Percentiles rank a stretch among this genome's conserved stretches.
Evolutionary conservation across 2,888 invertebrate genomes (phyloP).

Genomic region (Julus scandinavius): DNA sequence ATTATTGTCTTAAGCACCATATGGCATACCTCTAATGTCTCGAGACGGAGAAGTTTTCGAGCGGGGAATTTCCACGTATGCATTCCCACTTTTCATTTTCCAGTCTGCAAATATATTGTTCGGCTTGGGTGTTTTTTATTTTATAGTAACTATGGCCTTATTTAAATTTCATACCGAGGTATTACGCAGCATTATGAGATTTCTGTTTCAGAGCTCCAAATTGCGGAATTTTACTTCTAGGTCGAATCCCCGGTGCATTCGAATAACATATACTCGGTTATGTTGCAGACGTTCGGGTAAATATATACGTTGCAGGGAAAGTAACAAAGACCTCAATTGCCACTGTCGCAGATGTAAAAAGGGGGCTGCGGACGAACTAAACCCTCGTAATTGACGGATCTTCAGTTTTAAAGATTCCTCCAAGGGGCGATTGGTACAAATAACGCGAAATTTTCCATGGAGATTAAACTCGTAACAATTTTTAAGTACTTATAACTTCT

Average conservation of each 20-base stretch:
- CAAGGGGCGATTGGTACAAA: not conserved
- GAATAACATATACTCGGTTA: not conserved
- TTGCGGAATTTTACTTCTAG: not conserved
- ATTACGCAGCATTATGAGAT: not conserved
- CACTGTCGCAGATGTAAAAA: not conserved
- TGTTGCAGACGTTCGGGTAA: not conserved
- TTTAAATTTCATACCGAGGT: not conserved
- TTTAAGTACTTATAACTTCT: too few species aligned
- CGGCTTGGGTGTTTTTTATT: not conserved
- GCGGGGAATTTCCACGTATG: not conserved
- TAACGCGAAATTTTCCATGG: not conserved
- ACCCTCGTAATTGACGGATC: not conserved
- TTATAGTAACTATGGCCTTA: not conserved
- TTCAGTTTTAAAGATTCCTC: not conserved
- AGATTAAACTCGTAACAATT: too few species aligned
- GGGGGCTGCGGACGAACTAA: not conserved
- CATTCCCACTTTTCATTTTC: not conserved
- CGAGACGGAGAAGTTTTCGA: not conserved
- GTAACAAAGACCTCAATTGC: not conserved
- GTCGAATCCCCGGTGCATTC: not conserved
- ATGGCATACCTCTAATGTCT: constrained; percentile 1
- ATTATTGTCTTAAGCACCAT: constrained; percentile 3
- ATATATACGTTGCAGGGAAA: not conserved
- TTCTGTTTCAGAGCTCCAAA: not conserved
- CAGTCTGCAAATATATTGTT: not conserved